These are phyloP conservation scores for Mastigias papua DNA, from an alignment of 30 jellyfish, hydroid and myxozoan genomes.

Conservation along the genomic window DNA sequence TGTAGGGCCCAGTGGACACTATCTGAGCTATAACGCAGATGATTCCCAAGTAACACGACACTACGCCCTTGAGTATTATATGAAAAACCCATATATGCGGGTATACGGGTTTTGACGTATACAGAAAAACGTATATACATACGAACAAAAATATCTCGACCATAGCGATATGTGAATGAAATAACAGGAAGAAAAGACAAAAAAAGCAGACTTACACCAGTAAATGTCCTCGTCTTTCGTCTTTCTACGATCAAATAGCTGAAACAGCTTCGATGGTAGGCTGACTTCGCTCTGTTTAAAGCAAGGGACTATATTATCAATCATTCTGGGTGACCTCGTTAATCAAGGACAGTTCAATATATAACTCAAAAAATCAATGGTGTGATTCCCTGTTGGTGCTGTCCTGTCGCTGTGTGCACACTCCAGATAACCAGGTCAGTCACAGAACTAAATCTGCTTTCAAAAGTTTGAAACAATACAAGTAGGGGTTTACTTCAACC, in stretches of 20 bases:
- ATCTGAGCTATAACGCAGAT: too few relatives aligned
- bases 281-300: conserved; percentile 5
- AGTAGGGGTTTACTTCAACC: conserved; percentile 3
- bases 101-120: too few relatives aligned
- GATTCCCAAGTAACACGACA: too few relatives aligned
- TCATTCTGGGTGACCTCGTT: conserved; percentile 1
- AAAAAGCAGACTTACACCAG: neutral
- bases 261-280: neutral
- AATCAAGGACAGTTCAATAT: conserved; percentile 6
- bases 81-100: too few relatives aligned
- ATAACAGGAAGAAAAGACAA: neutral
- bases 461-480: neutral
- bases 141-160: too few relatives aligned
- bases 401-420: neutral
- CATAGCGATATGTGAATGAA: neutral
- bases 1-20: too few relatives aligned
- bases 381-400: conserved; percentile 6
- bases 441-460: neutral
- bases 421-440: neutral
- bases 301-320: conserved; percentile 2
- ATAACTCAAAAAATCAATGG: neutral
- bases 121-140: too few relatives aligned
- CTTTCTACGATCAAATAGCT: neutral
- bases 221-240: neutral
- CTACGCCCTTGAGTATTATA: too few relatives aligned